Conservation (phyloP, 1,140 invertebrate species). For the silkworm (Bombyx mori) region ASM3026992v2 NC_085110.1:5954501-5955000, state of each 20-base stretch:
- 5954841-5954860: constrained; percentile 43
- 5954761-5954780: constrained; percentile 67
- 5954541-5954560: constrained; percentile 74
- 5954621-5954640: constrained; percentile 79
- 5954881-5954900: constrained; percentile 75
- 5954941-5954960: constrained; percentile 86
- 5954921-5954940: constrained; percentile 79
- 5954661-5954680: constrained; percentile 88
- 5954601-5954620: constrained; percentile 55
- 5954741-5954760: constrained; percentile 80
- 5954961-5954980: constrained; percentile 84
- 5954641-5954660: constrained; percentile 83
- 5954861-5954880: constrained; percentile 49
- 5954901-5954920: constrained; percentile 73
- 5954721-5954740: constrained; percentile 78
- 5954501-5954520: constrained; percentile 74
- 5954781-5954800: constrained; percentile 34
- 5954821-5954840: constrained; percentile 30
- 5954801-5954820: constrained; percentile 34
- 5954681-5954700: constrained; percentile 78
- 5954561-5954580: constrained; percentile 61
- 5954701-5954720: constrained; percentile 81
- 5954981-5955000: constrained; percentile 78
- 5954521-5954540: constrained; percentile 75
- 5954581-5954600: constrained; percentile 50